A percentile compares a stretch with the other conserved stretches of the same genome.
phyloP scores from a whole-genome alignment of 2,888 invertebrate species.

The Heteropelma amictum region DNA sequence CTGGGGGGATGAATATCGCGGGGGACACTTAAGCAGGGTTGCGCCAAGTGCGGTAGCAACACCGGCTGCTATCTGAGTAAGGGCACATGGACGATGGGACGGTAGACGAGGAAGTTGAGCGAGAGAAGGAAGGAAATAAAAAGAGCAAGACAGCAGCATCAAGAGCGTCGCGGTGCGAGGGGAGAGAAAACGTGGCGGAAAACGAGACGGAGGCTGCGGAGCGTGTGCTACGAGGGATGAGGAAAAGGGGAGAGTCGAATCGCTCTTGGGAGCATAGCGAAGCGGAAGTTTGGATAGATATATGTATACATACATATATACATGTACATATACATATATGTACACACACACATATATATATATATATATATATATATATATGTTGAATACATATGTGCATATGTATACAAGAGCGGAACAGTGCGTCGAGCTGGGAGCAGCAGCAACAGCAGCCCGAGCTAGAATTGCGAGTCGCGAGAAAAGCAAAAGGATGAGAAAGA shows the following conservation, averaged over 20 bases:
- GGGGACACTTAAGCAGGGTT: constrained; percentile 36
- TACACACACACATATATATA: not conserved
- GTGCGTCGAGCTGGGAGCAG: constrained; percentile 37
- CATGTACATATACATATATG: not conserved
- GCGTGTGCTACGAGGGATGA: constrained; percentile 10
- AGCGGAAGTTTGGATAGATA: constrained; percentile 26
- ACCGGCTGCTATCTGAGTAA: constrained; percentile 42
- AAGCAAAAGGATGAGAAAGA: not conserved
- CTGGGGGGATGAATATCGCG: constrained; percentile 42
- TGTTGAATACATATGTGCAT: too few species aligned
- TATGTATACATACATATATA: not conserved
- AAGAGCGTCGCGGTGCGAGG: constrained; percentile 22
- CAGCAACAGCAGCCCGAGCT: constrained; percentile 33
- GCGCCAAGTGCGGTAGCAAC: constrained; percentile 29
- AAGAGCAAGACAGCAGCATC: constrained; percentile 9
- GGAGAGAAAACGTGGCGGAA: constrained; percentile 36
- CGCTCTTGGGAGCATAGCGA: constrained; percentile 22
- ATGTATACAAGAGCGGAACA: not conserved
- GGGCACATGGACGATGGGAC: constrained; percentile 25
- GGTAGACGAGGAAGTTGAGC: constrained; percentile 39
- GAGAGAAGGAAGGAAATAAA: not conserved
- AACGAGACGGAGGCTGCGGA: constrained; percentile 40
- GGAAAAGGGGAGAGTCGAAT: not conserved
- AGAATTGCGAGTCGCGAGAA: constrained; percentile 11
- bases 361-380: not conserved